These are phyloP conservation scores for Oryzias sinensis DNA, from an alignment of 2,797 vertebrate species.

Conservation along the genomic window DNA sequence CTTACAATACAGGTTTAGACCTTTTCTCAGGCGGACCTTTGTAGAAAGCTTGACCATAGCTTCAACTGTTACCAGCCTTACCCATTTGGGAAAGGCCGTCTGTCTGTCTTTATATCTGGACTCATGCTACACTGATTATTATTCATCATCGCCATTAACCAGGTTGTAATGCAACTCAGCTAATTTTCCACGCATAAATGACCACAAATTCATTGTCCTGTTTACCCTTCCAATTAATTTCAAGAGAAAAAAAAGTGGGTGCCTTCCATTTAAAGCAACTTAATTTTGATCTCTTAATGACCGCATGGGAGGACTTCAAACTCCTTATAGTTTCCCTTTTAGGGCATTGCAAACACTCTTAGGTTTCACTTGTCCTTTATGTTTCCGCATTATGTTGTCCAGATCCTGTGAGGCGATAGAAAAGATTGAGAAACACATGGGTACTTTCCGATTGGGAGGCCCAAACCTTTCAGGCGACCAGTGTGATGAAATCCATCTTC, in stretches of 20 bases:
- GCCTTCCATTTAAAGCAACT: slow-evolving; percentile 50
- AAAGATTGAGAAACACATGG: slow-evolving; percentile 23
- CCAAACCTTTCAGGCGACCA: slow-evolving; percentile 25
- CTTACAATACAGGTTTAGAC: too few species aligned
- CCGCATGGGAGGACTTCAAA: slow-evolving; percentile 41
- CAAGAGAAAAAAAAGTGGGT: slow-evolving; percentile 51
- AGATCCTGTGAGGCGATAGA: slow-evolving; percentile 44
- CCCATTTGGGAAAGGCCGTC: too few species aligned
- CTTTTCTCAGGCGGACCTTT: too few species aligned
- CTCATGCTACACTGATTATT: slow-evolving; percentile 19
- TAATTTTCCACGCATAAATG: slow-evolving; percentile 59
- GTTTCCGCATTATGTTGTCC: slow-evolving; percentile 49
- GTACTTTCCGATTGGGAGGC: slow-evolving; percentile 37
- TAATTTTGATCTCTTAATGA: slow-evolving; percentile 56
- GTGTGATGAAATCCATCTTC: slow-evolving; percentile 57
- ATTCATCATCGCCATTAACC: slow-evolving; percentile 41
- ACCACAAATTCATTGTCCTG: slow-evolving; percentile 51
- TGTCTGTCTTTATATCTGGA: background rate
- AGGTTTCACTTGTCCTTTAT: slow-evolving; percentile 39
- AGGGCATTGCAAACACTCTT: slow-evolving; percentile 28
- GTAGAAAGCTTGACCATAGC: too few species aligned
- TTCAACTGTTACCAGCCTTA: too few species aligned
- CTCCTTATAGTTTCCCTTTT: slow-evolving; percentile 49
- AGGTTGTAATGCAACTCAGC: slow-evolving; percentile 50
- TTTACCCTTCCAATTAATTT: slow-evolving; percentile 59